These are phyloP conservation scores for Micropoecilia bifurca DNA, from an alignment of 2,797 vertebrate species.

Conservation along the genomic window DNA sequence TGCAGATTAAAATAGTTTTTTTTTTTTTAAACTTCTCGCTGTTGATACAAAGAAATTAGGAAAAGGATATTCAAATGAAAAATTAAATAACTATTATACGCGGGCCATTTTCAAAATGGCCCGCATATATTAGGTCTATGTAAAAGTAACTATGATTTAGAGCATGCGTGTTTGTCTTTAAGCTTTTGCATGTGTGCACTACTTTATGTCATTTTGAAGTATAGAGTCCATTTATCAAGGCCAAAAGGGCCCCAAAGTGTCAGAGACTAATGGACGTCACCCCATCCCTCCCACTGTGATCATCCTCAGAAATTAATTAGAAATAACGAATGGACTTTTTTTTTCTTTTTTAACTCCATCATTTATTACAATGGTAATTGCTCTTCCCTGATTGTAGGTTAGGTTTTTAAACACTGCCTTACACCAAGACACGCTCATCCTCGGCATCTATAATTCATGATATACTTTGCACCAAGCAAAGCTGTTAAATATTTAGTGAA, in stretches of 20 bases:
- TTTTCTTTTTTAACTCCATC: slow-evolving; percentile 73
- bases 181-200: slow-evolving; percentile 15
- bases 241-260: slow-evolving; percentile 81
- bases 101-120: background rate
- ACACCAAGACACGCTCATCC: slow-evolving; percentile 85
- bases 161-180: background rate
- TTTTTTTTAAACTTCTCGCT: slow-evolving; percentile 23
- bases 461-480: slow-evolving; percentile 88
- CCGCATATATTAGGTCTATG: background rate
- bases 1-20: slow-evolving; percentile 39
- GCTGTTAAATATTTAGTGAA: slow-evolving; percentile 90
- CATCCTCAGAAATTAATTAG: slow-evolving; percentile 85
- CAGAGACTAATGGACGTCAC: slow-evolving; percentile 79
- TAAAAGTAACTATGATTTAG: background rate
- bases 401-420: slow-evolving; percentile 87
- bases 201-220: slow-evolving; percentile 60
- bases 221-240: slow-evolving; percentile 79
- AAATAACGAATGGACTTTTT: slow-evolving; percentile 82
- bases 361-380: slow-evolving; percentile 88
- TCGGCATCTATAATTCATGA: slow-evolving; percentile 87
- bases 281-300: slow-evolving; percentile 73
- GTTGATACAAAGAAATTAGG: slow-evolving; percentile 1
- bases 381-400: slow-evolving; percentile 86
- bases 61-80: background rate
- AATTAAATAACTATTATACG: background rate